Conservation (phyloP, 2,888 invertebrate genomes). For the Drosophila prolongata region DNA sequence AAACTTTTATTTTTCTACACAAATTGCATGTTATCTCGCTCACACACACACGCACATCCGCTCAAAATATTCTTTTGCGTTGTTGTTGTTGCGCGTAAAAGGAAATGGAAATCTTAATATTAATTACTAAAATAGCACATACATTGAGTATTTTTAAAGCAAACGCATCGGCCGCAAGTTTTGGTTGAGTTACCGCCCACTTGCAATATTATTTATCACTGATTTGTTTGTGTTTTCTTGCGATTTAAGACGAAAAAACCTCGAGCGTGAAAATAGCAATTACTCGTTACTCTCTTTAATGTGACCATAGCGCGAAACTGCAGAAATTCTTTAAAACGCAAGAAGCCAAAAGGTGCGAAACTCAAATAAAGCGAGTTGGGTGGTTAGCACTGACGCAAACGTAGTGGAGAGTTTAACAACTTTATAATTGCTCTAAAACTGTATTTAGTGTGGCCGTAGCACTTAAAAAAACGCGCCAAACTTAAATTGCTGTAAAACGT, state of each 20-base stretch:
- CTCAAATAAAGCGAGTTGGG: background rate
- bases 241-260: slow-evolving; percentile 22
- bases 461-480: background rate
- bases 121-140: background rate
- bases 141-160: background rate
- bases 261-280: background rate
- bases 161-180: slow-evolving; percentile 4
- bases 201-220: slow-evolving; percentile 14
- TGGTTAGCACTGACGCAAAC: too few species aligned
- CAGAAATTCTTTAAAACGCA: too few species aligned
- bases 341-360: background rate
- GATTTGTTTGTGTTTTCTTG: slow-evolving; percentile 27
- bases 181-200: background rate
- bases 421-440: too few species aligned
- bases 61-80: slow-evolving; percentile 28
- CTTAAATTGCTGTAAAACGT: too few species aligned
- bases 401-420: too few species aligned
- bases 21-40: slow-evolving; percentile 26
- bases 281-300: background rate
- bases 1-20: slow-evolving; percentile 28
- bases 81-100: slow-evolving; percentile 1
- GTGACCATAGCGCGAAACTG: too few species aligned
- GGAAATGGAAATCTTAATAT: background rate
- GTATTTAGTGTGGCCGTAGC: too few species aligned
- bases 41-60: slow-evolving; percentile 12